Conservation (phyloP, 2,797 vertebrate species). For the Characodon lateralis region DNA sequence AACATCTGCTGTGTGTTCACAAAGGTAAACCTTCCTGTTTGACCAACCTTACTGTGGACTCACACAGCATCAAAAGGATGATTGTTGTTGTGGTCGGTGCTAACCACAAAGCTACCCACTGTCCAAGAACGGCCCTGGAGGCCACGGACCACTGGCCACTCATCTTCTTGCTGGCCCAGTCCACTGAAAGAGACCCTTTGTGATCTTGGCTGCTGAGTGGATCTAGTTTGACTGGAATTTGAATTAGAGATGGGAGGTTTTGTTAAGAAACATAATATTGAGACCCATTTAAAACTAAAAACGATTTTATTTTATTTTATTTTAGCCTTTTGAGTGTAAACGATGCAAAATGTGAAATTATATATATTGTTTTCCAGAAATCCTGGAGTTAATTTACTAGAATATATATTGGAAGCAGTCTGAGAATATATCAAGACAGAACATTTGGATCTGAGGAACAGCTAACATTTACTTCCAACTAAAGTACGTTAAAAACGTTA, state of each 20-base stretch:
- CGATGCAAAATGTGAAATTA: neutral
- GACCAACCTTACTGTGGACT: slow-evolving; percentile 49
- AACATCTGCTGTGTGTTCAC: slow-evolving; percentile 31
- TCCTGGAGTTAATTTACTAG: too few relatives aligned
- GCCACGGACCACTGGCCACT: slow-evolving; percentile 61
- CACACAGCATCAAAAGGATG: slow-evolving; percentile 42
- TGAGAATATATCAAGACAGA: neutral
- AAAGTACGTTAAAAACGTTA: too few relatives aligned
- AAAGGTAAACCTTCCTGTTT: slow-evolving; percentile 10
- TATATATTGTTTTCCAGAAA: too few relatives aligned
- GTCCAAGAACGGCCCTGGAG: slow-evolving; percentile 46
- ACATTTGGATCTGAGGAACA: too few relatives aligned
- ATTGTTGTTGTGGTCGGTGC: slow-evolving; percentile 54
- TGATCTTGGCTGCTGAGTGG: slow-evolving; percentile 39
- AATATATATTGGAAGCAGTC: neutral
- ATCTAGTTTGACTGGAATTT: slow-evolving; percentile 24
- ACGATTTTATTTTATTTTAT: neutral
- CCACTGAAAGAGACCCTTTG: slow-evolving; percentile 50
- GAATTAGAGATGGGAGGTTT: slow-evolving; percentile 11
- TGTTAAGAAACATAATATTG: neutral
- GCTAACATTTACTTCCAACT: too few relatives aligned
- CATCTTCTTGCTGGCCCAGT: slow-evolving; percentile 34
- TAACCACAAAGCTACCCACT: slow-evolving; percentile 67
- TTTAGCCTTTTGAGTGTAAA: neutral
- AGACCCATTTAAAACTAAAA: too few relatives aligned